Evolutionary conservation across 2,113 vertebrate species (phyloP).

Genomic region (Narcine bancroftii): DNA sequence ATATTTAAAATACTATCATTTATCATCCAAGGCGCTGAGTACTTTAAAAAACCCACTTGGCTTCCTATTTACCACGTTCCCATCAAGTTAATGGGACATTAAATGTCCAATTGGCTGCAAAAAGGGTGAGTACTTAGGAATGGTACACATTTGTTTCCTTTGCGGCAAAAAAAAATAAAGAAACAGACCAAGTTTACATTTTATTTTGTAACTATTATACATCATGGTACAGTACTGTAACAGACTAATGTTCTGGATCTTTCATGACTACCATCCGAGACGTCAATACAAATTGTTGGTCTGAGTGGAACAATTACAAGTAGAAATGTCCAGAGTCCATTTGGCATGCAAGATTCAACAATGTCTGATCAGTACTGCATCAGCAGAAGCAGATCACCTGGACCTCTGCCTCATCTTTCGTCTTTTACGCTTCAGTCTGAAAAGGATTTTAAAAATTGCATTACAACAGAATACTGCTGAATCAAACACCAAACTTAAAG

Average conservation of each 20-base stretch:
- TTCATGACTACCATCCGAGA: background rate
- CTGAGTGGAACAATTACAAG: background rate
- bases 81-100: no score
- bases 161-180: background rate
- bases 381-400: conserved; percentile 34
- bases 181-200: background rate
- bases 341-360: conserved; percentile 19
- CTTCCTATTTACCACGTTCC: no score
- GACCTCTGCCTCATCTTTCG: conserved; percentile 42
- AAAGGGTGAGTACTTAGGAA: no score
- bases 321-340: conserved; percentile 13
- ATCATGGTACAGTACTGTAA: conserved; percentile 10
- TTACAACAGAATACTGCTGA: background rate
- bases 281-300: background rate
- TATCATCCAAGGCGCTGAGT: no score
- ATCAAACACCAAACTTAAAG: no score
- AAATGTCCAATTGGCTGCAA: no score
- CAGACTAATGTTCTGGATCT: conserved; percentile 9
- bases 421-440: conserved; percentile 40
- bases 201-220: conserved; percentile 28
- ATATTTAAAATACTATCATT: no score
- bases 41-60: no score
- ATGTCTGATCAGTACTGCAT: conserved; percentile 6
- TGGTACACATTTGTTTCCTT: background rate
- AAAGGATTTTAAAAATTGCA: background rate